A percentile compares a stretch with the other conserved stretches of the same genome.
These are phyloP conservation scores for Parnassius mnemosyne DNA, from an alignment of 2,888 invertebrate species.

Conservation along the genomic window DNA sequence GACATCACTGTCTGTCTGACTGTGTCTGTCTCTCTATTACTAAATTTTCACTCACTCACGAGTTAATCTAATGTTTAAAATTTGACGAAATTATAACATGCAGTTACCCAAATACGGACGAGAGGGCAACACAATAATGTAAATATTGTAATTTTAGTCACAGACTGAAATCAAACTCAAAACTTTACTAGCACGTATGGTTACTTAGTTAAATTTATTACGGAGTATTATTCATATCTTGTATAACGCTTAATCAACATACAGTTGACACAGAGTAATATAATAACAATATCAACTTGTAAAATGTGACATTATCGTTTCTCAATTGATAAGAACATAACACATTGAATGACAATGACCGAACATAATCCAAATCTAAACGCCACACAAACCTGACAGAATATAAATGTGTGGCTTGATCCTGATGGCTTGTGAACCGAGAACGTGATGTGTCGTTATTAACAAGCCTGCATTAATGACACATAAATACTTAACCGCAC, in stretches of 20 bases:
- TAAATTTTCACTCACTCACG: too few relatives aligned
- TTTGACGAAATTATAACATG: neutral
- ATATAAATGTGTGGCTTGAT: slow-evolving; percentile 69
- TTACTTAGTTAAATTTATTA: too few relatives aligned
- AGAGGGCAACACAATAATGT: neutral
- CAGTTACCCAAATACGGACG: neutral
- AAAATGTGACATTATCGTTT: slow-evolving; percentile 65
- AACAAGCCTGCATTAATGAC: slow-evolving; percentile 74
- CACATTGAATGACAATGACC: slow-evolving; percentile 70
- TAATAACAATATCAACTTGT: slow-evolving; percentile 34
- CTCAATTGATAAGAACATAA: slow-evolving; percentile 67
- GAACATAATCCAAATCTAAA: slow-evolving; percentile 79
- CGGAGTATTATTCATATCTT: too few relatives aligned
- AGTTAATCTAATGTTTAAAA: neutral
- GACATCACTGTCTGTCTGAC: too few relatives aligned
- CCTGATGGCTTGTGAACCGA: slow-evolving; percentile 74
- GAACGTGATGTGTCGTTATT: slow-evolving; percentile 77
- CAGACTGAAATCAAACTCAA: too few relatives aligned
- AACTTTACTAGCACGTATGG: too few relatives aligned
- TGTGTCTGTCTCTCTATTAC: too few relatives aligned
- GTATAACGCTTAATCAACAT: neutral
- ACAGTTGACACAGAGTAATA: slow-evolving; percentile 1
- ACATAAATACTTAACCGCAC: slow-evolving; percentile 59
- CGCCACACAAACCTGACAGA: slow-evolving; percentile 66
- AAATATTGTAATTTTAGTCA: too few relatives aligned